These are phyloP conservation scores for Holcopasites calliopsidis DNA, from an alignment of 1,140 invertebrate genomes.

Conservation along the genomic window DNA sequence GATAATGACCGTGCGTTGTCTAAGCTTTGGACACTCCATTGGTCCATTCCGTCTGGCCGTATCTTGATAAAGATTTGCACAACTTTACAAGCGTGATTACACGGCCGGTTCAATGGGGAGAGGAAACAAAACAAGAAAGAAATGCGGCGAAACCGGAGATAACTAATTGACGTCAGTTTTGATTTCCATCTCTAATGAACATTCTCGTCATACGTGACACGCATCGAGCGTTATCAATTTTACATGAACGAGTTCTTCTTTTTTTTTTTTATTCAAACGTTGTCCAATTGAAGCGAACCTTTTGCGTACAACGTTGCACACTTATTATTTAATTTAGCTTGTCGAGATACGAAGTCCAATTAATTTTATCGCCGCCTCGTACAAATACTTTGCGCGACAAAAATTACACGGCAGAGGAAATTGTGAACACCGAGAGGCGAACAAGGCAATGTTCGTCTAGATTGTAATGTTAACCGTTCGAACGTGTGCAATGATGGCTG, in stretches of 20 bases:
- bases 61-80: not conserved
- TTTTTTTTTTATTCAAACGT: not conserved
- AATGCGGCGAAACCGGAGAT: too few species aligned
- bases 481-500: too few species aligned
- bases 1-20: conserved; percentile 55
- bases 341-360: not conserved
- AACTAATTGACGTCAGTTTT: not conserved
- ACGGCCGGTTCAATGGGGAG: not conserved
- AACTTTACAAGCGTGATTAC: not conserved
- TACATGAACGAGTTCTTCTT: too few species aligned
- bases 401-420: not conserved
- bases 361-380: not conserved
- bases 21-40: conserved; percentile 28
- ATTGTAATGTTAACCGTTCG: too few species aligned
- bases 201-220: not conserved
- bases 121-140: not conserved
- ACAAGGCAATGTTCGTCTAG: not conserved
- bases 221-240: not conserved
- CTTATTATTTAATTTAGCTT: not conserved
- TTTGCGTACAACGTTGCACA: not conserved
- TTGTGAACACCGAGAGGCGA: too few species aligned
- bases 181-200: not conserved
- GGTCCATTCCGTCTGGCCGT: not conserved
- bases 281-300: not conserved
- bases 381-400: not conserved